phyloP scores from a whole-genome alignment of 2,888 invertebrate genomes.

The Nyleta sp. region DNA sequence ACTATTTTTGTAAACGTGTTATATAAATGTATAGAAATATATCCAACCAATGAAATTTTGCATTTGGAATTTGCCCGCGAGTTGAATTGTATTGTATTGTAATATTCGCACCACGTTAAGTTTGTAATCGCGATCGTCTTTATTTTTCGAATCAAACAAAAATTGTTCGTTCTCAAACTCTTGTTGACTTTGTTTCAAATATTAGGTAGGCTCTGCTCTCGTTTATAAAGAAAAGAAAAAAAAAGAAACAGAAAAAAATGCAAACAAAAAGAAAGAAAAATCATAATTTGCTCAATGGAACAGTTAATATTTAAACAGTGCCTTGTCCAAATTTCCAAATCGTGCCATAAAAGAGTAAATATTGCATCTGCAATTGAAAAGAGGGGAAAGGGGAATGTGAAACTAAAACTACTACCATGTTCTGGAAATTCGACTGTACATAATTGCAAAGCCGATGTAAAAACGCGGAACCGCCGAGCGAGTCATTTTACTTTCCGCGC shows the following conservation, averaged over 20 bases:
- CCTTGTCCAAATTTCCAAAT: conserved; percentile 53
- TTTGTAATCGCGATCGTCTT: conserved; percentile 21
- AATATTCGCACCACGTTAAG: conserved; percentile 19
- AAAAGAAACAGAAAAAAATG: conserved; percentile 4
- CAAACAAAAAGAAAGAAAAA: not conserved
- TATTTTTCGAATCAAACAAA: conserved; percentile 20
- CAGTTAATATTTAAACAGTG: conserved; percentile 27
- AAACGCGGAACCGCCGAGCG: conserved; percentile 43
- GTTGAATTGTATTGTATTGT: conserved; percentile 1
- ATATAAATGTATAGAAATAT: conserved; percentile 30
- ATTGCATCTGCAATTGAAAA: conserved; percentile 5
- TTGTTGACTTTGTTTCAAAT: not conserved
- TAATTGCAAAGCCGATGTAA: conserved; percentile 50
- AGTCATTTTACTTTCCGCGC: conserved; percentile 49
- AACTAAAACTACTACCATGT: conserved; percentile 6
- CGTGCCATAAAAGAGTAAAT: conserved; percentile 44
- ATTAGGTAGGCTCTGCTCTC: conserved; percentile 40
- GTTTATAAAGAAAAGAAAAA: conserved; percentile 4
- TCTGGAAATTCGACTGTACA: conserved; percentile 48
- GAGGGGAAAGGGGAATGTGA: not conserved
- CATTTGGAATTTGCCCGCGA: not conserved
- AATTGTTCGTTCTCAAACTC: too few relatives aligned
- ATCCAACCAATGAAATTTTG: conserved; percentile 14
- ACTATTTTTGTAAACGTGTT: conserved; percentile 47
- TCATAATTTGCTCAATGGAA: conserved; percentile 45